A percentile compares a stretch with the other conserved stretches of the same genome.
phyloP scores from a whole-genome alignment of 23 tunicate species.

The Halocynthia aurantium region DNA sequence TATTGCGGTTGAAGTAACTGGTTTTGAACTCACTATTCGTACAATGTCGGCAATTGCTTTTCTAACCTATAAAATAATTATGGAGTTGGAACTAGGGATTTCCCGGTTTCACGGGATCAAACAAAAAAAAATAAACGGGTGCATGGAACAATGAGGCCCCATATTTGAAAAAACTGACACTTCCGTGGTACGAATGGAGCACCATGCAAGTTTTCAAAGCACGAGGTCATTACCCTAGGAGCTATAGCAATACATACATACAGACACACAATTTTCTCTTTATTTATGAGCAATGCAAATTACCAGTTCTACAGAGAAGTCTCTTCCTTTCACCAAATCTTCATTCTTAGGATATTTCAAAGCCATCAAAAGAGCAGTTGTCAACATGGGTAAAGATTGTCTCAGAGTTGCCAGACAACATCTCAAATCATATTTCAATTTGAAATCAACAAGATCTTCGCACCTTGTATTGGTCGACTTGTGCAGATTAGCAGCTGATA shows the following conservation, averaged over 20 bases:
- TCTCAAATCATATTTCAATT: slow-evolving; percentile 20
- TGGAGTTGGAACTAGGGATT: background rate
- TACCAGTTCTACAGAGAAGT: slow-evolving; percentile 55
- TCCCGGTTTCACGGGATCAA: background rate
- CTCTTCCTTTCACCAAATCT: slow-evolving; percentile 41
- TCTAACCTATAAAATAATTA: background rate
- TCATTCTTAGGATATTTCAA: slow-evolving; percentile 61
- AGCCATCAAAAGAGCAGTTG: slow-evolving; percentile 49
- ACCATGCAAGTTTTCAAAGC: no score
- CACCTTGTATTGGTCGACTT: slow-evolving; percentile 26
- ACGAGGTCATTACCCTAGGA: no score
- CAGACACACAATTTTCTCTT: no score
- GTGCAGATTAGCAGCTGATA: slow-evolving; percentile 30
- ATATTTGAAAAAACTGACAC: no score
- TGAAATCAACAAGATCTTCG: slow-evolving; percentile 36
- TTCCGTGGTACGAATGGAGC: no score
- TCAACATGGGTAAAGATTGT: slow-evolving; percentile 65
- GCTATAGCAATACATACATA: no score
- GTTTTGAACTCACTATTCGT: background rate
- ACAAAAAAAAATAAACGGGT: background rate
- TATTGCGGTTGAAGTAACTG: background rate
- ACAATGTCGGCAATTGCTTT: slow-evolving; percentile 15
- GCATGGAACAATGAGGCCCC: no score
- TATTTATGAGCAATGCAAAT: background rate
- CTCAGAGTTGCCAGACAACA: slow-evolving; percentile 26